phyloP scores from a whole-genome alignment of 2,113 vertebrate genomes.

The Paraplagusia blochii region DNA sequence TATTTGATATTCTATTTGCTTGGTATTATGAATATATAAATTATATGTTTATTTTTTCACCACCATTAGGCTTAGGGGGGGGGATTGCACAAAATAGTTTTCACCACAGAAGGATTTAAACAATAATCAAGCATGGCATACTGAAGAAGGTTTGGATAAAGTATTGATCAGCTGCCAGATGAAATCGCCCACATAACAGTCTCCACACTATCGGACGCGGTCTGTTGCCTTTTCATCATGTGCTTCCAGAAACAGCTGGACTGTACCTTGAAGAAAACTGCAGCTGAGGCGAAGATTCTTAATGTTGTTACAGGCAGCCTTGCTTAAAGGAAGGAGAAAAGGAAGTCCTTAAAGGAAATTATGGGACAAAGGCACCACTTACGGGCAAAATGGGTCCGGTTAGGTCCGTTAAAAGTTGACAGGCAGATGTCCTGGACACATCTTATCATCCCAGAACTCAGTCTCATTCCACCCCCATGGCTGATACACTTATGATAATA shows the following conservation, averaged over 20 bases:
- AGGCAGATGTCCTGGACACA: conserved; percentile 54
- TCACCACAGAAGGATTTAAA: too few species aligned
- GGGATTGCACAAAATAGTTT: too few species aligned
- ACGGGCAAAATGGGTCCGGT: conserved; percentile 72
- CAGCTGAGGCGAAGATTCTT: conserved; percentile 70
- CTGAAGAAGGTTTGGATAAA: too few species aligned
- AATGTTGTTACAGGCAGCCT: conserved; percentile 56
- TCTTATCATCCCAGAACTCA: conserved; percentile 58
- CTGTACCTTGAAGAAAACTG: conserved; percentile 57
- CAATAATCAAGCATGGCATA: too few species aligned
- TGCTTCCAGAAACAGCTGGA: conserved; percentile 40
- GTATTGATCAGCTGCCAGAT: too few species aligned
- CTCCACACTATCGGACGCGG: conserved; percentile 10
- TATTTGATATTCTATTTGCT: conserved; percentile 10
- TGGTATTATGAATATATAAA: neutral
- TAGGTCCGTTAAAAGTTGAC: conserved; percentile 69
- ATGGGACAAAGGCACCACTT: conserved; percentile 63
- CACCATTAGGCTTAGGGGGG: too few species aligned
- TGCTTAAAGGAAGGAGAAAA: conserved; percentile 62
- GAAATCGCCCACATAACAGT: conserved; percentile 3
- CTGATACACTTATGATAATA: conserved; percentile 57
- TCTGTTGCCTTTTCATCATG: conserved; percentile 34
- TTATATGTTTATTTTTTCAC: too few species aligned
- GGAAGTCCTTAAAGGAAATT: conserved; percentile 72
- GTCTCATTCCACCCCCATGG: conserved; percentile 46